Conservation (phyloP, 2,797 vertebrate genomes). For the Coendou prehensilis region DNA sequence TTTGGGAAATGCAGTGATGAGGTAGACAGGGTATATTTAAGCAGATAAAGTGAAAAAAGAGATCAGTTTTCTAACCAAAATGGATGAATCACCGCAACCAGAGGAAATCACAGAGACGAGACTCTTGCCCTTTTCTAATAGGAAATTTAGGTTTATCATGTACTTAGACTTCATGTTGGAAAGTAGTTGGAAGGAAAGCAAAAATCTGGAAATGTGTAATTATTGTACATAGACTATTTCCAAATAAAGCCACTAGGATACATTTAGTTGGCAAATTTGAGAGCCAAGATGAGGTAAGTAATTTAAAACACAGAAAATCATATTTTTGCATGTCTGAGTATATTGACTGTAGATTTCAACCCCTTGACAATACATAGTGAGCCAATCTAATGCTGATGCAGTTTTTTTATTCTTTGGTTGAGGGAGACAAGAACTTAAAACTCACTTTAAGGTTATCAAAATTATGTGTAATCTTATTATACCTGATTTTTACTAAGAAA, state of each 20-base stretch:
- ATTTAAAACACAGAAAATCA: constrained; percentile 74
- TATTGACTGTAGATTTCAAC: neutral
- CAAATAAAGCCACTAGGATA: constrained; percentile 65
- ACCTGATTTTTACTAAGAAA: constrained; percentile 24
- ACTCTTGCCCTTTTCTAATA: neutral
- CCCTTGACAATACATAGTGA: constrained; percentile 36
- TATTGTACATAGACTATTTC: constrained; percentile 64
- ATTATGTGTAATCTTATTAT: neutral
- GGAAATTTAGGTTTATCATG: constrained; percentile 27
- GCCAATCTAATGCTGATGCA: neutral
- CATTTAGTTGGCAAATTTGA: constrained; percentile 57
- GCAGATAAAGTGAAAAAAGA: neutral
- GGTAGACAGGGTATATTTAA: neutral
- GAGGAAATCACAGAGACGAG: neutral
- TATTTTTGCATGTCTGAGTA: constrained; percentile 48
- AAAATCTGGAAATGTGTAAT: constrained; percentile 72
- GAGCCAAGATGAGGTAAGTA: constrained; percentile 80
- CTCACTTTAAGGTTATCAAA: constrained; percentile 41
- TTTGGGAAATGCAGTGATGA: neutral
- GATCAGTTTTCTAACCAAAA: neutral
- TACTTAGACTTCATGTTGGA: neutral
- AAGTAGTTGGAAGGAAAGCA: constrained; percentile 14
- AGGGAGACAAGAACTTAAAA: constrained; percentile 44
- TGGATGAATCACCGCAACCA: neutral
- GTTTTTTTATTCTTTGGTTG: constrained; percentile 19